phyloP scores from a whole-genome alignment of 2,113 vertebrate genomes.

The Garra rufa region DNA sequence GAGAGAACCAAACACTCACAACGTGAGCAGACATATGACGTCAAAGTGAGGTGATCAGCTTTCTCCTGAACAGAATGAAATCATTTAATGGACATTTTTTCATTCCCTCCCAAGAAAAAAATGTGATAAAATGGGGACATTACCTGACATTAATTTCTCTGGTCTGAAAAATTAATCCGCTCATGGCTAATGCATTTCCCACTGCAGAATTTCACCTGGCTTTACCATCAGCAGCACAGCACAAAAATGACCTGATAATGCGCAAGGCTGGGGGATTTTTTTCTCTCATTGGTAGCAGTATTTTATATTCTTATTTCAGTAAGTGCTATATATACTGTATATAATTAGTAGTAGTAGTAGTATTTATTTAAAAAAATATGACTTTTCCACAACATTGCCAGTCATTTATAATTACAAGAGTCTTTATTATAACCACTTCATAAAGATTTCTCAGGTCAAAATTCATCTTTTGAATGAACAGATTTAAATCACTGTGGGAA shows the following conservation, averaged over 20 bases:
- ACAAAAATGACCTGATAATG: neutral
- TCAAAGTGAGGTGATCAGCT: slow-evolving; percentile 15
- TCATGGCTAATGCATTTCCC: neutral
- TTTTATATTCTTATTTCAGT: neutral
- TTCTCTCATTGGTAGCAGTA: neutral
- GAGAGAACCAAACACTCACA: neutral
- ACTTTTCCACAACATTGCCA: neutral
- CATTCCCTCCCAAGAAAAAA: neutral
- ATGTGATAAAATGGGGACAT: slow-evolving; percentile 7
- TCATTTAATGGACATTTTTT: slow-evolving; percentile 11
- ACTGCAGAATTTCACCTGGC: neutral
- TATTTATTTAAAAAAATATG: too few relatives aligned
- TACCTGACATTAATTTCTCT: neutral
- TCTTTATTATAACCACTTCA: neutral
- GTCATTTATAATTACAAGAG: neutral
- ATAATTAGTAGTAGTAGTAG: too few relatives aligned
- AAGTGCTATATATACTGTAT: neutral
- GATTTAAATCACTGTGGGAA: neutral
- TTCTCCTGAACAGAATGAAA: neutral
- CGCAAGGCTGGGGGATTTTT: neutral
- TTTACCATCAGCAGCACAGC: neutral
- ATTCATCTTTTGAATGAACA: neutral
- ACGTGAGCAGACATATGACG: neutral
- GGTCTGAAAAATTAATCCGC: slow-evolving; percentile 23
- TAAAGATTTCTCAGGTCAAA: neutral